Percentiles rank a stretch among this genome's conserved stretches.
Conservation (phyloP, 2,113 vertebrate genomes). For the Notarius quadriscutis region DNA sequence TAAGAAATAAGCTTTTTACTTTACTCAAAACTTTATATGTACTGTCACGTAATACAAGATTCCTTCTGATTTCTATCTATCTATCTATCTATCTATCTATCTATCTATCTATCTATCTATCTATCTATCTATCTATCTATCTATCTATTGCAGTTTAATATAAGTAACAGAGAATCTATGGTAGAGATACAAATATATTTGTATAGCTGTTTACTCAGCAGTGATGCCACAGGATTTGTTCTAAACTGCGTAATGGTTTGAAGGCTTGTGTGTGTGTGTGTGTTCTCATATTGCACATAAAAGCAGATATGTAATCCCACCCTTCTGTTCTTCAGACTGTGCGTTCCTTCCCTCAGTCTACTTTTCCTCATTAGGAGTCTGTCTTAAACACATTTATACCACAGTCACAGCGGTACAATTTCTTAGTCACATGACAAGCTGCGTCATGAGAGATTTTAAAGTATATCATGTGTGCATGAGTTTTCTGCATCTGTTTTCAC, state of each 20-base stretch:
- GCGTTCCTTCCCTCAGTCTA: not conserved
- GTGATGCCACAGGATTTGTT: not conserved
- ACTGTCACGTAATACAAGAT: not conserved
- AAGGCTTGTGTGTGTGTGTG: not conserved
- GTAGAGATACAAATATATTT: not conserved
- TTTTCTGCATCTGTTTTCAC: not conserved
- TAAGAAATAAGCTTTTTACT: not conserved
- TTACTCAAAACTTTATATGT: not conserved
- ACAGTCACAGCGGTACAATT: not conserved
- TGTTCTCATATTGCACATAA: constrained; percentile 40
- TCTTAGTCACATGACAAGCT: not conserved
- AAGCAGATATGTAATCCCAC: constrained; percentile 32
- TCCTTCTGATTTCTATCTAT: not conserved
- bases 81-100: not conserved
- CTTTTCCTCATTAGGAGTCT: not conserved
- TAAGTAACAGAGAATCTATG: not conserved
- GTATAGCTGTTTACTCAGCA: not conserved
- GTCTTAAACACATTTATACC: not conserved
- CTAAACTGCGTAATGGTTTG: constrained; percentile 21
- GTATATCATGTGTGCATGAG: not conserved
- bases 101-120: not conserved
- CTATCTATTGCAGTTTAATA: not conserved
- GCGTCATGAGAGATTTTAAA: not conserved
- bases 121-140: not conserved
- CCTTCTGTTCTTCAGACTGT: constrained; percentile 5